Base-by-base conservation (phyloP, 1,140 invertebrate genomes). In the Papilio machaon region DNA sequence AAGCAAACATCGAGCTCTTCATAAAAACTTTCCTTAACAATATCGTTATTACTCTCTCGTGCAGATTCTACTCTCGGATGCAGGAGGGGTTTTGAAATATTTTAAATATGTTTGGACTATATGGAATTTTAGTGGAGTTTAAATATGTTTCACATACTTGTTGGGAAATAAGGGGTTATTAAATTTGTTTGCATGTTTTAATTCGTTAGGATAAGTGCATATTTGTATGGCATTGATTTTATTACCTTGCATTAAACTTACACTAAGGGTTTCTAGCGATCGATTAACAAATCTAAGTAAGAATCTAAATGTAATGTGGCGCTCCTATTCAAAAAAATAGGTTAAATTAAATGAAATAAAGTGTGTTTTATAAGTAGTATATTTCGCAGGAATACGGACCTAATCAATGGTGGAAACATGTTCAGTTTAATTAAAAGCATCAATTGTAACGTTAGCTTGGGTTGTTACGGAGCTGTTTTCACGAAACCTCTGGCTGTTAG, bases 1-100 rank as follows among this genome's bases (percentile, higher is more conserved):
- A 70, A 70, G 64, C 64, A 70, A 70, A 70, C 64, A 70, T 23
- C 64, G 64, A 70, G 64, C 64, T 70, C 64, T 70, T 70, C 64
- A 70, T 70, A 70, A 70, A 70, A 70, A 70, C 64, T 70, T 70
- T 70, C 64, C 15, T 35, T 35, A 70, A 70, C 64, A 70, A 70
- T 70, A 70, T 70, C 64, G 64, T 70, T 70, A 70, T 70, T 70
- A 70, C 64, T 7, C 64, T 70, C 64, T 30, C 64, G 54, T 70
- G 64, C 64, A 23, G 60, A 64, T 64, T 64, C 60, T 70, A 35
- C 64, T 35, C 30, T 35, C 23, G 64, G 17, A 70, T 70, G 64
- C 64, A 70, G 64, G 64, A 35, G 30, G 11, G 64, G 30, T 70
- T 70, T 38, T 70, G 23, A 70, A 70, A 70, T 70, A 70, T 70